Conservation (phyloP, 2,888 invertebrate species). For the Venusia cambrica region DNA sequence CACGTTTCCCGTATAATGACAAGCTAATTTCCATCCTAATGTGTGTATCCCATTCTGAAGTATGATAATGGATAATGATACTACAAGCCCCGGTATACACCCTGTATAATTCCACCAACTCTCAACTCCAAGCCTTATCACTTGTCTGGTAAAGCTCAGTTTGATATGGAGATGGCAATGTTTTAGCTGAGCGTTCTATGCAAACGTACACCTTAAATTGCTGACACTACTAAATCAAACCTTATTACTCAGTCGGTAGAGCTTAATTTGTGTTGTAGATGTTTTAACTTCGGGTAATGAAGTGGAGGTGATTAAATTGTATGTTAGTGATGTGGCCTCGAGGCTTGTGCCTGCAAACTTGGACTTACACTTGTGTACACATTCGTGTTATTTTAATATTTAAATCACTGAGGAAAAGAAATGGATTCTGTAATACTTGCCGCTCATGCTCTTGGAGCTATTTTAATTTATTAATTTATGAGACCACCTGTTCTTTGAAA, state of each 20-base stretch:
- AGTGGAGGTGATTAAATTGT: conserved; percentile 22
- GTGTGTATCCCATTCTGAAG: conserved; percentile 31
- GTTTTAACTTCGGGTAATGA: conserved; percentile 14
- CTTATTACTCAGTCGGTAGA: conserved; percentile 1
- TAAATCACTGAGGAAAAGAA: too few relatives aligned
- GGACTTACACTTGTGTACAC: conserved; percentile 1
- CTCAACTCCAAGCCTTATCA: conserved; percentile 6
- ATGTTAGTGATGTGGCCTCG: conserved; percentile 20
- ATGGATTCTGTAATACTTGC: too few relatives aligned
- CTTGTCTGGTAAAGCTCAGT: conserved; percentile 1
- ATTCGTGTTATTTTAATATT: too few relatives aligned
- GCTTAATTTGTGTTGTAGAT: conserved; percentile 3
- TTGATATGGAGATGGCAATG: conserved; percentile 2
- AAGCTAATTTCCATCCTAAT: conserved; percentile 32
- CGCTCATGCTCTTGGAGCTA: too few relatives aligned
- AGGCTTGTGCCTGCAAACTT: conserved; percentile 5
- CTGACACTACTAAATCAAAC: too few relatives aligned
- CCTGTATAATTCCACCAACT: conserved; percentile 6
- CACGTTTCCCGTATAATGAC: conserved; percentile 28
- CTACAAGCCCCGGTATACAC: conserved; percentile 18
- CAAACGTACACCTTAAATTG: too few relatives aligned
- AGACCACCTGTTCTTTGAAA: too few relatives aligned
- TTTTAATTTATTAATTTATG: too few relatives aligned
- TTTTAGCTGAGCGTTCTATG: too few relatives aligned
- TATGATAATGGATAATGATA: conserved; percentile 31